These are phyloP conservation scores for Guaruba guarouba DNA, from an alignment of 2,113 vertebrate genomes.

Conservation along the genomic window DNA sequence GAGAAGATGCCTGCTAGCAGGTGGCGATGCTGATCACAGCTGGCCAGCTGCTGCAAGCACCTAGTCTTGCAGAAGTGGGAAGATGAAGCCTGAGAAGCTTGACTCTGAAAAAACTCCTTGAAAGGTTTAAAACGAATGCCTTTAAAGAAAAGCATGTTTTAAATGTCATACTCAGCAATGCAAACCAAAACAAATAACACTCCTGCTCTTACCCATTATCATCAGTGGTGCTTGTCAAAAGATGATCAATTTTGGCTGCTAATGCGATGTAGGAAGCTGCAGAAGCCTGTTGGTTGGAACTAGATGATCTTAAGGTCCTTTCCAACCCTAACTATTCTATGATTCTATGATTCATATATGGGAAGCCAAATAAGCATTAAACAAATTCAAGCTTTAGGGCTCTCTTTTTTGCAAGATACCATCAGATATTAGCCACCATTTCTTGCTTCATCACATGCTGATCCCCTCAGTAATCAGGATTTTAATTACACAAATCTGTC, in stretches of 20 bases:
- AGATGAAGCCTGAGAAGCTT: background rate
- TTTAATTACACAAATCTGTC: slow-evolving; percentile 63
- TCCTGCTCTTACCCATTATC: background rate
- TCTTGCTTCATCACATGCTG: slow-evolving; percentile 54
- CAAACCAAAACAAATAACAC: background rate
- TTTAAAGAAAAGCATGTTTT: background rate
- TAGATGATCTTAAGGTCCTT: too few relatives aligned
- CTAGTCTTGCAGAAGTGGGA: background rate
- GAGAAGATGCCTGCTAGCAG: background rate
- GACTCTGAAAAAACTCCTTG: background rate
- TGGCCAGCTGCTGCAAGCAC: background rate
- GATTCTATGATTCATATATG: background rate
- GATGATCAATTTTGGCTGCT: background rate
- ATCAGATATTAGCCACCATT: slow-evolving; percentile 53
- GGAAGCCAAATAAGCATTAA: slow-evolving; percentile 59
- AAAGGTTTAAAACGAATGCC: background rate
- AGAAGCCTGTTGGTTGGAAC: too few relatives aligned
- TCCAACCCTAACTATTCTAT: too few relatives aligned
- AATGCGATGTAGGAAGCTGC: too few relatives aligned
- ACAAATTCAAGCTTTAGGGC: slow-evolving; percentile 53
- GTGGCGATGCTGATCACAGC: background rate
- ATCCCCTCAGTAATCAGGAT: slow-evolving; percentile 43
- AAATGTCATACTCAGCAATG: background rate
- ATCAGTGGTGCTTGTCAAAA: slow-evolving; percentile 4
- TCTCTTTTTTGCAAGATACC: slow-evolving; percentile 48